Conservation (phyloP, 2,113 vertebrate species). For the Rafetus swinhoei region DNA sequence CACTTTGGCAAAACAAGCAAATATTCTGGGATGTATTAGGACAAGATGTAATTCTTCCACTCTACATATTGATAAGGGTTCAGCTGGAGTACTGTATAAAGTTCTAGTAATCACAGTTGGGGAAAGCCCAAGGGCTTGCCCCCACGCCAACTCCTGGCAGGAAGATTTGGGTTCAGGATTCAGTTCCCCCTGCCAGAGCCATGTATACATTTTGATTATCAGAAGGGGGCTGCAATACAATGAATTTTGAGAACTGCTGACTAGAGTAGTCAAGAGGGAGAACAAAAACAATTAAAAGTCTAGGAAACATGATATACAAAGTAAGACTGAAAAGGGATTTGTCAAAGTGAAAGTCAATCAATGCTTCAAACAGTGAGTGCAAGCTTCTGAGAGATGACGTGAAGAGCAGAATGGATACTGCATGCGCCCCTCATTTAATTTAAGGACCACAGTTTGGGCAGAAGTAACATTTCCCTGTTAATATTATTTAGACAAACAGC, state of each 20-base stretch:
- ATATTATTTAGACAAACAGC: background rate
- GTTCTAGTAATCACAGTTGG: background rate
- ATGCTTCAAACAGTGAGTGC: background rate
- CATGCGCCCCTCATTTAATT: too few species aligned
- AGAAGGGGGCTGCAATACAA: too few species aligned
- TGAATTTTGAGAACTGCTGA: too few species aligned
- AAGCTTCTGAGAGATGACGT: rapidly evolving
- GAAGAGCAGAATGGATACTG: background rate
- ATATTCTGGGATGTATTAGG: background rate
- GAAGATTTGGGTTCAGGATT: too few species aligned
- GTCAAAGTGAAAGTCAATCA: background rate
- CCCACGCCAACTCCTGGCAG: too few species aligned
- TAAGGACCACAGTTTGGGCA: background rate
- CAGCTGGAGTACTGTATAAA: background rate
- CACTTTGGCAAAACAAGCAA: too few species aligned
- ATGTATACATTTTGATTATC: too few species aligned
- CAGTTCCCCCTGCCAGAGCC: too few species aligned
- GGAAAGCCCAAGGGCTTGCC: background rate
- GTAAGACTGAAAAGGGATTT: background rate
- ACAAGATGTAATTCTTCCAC: background rate
- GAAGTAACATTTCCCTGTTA: rapidly evolving
- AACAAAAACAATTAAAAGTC: background rate
- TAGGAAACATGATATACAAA: background rate
- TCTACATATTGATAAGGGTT: background rate
- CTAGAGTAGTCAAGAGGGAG: background rate